Percentiles rank a stretch among this genome's conserved stretches.
Conservation (phyloP, 1,140 invertebrate genomes). For the Rhopalosiphum padi region DNA sequence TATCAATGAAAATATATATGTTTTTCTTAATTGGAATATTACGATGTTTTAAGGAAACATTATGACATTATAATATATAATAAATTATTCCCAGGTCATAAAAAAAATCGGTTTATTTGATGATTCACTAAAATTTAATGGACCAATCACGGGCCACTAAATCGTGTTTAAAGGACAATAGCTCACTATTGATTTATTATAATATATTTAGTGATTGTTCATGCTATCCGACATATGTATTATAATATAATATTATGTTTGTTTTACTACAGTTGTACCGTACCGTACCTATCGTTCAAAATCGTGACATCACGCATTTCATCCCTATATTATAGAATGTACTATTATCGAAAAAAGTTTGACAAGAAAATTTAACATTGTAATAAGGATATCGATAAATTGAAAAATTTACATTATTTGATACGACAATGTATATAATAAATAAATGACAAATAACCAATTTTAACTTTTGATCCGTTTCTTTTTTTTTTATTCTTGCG, state of each 20-base stretch:
- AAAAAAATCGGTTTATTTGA: not conserved
- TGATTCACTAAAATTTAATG: not conserved
- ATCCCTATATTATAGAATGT: not conserved
- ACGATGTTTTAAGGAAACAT: not conserved
- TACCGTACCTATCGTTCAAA: not conserved
- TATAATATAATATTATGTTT: not conserved
- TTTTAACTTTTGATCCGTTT: constrained; percentile 2
- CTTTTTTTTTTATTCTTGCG: not conserved
- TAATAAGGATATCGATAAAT: not conserved
- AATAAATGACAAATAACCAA: not conserved
- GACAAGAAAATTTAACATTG: not conserved
- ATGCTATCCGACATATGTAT: not conserved
- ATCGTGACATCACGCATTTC: not conserved
- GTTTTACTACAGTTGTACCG: not conserved
- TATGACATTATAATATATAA: not conserved
- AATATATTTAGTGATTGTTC: not conserved
- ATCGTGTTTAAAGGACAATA: not conserved
- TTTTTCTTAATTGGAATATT: not conserved
- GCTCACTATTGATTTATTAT: not conserved
- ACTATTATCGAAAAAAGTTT: not conserved
- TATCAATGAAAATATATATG: not conserved
- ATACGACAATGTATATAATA: not conserved
- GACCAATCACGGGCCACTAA: too few species aligned
- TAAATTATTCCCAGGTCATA: not conserved
- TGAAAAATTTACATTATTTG: not conserved